A percentile compares a stretch with the other conserved stretches of the same genome.
Conservation (phyloP, 2,797 vertebrate species). For the Diglossa cyanea region DNA sequence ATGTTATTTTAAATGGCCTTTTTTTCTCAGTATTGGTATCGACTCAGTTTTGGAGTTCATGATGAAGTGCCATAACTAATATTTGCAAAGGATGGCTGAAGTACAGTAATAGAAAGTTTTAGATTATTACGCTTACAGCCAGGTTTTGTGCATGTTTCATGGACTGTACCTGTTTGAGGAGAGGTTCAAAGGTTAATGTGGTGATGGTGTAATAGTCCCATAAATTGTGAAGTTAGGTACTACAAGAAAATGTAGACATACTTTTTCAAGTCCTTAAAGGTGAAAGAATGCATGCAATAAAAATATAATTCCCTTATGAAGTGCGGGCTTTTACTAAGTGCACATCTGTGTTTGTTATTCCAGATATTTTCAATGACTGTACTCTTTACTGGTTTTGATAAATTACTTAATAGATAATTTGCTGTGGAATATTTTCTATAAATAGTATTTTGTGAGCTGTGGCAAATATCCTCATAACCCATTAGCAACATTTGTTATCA, state of each 20-base stretch:
- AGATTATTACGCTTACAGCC: not conserved
- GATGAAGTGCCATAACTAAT: not conserved
- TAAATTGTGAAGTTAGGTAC: not conserved
- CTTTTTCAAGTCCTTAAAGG: not conserved
- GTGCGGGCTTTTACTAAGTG: not conserved
- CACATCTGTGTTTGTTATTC: not conserved
- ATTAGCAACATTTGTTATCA: not conserved
- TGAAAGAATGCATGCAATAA: not conserved
- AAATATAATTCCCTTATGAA: not conserved
- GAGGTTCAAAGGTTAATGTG: not conserved
- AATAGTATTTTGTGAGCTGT: not conserved
- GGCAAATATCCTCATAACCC: not conserved
- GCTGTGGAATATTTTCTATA: not conserved
- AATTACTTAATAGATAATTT: not conserved
- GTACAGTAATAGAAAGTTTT: not conserved
- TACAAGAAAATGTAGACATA: not conserved
- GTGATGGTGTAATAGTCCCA: not conserved
- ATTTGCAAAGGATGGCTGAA: not conserved
- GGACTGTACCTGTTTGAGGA: not conserved
- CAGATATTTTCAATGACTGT: not conserved
- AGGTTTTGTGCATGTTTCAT: not conserved
- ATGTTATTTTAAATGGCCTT: not conserved
- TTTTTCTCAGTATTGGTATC: not conserved
- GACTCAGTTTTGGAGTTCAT: not conserved
- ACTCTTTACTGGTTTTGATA: not conserved